These are phyloP conservation scores for Aphidoletes aphidimyza DNA, from an alignment of 2,888 invertebrate species.

Conservation along the genomic window DNA sequence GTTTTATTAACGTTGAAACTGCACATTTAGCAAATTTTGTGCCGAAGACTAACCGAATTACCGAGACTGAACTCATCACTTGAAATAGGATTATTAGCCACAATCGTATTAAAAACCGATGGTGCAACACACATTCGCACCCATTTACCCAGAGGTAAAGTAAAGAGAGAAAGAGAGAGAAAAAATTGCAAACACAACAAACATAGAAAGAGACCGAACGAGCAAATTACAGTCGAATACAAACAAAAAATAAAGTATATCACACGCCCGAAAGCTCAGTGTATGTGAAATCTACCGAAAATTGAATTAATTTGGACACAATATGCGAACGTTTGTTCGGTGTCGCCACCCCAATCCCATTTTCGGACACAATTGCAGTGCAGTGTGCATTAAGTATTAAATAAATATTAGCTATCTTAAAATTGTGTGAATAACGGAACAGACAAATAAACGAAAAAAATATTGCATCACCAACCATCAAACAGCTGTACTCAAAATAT, in stretches of 20 bases:
- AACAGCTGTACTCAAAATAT: no score
- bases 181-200: no score
- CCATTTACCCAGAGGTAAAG: neutral
- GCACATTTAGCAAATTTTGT: slow-evolving; percentile 50
- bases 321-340: neutral
- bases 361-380: neutral
- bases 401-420: slow-evolving; percentile 1
- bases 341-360: neutral
- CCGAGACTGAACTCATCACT: slow-evolving; percentile 44
- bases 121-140: slow-evolving; percentile 22
- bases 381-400: neutral
- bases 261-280: neutral
- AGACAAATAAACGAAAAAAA: neutral
- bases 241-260: no score
- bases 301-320: slow-evolving; percentile 34
- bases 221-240: no score
- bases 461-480: no score
- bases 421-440: neutral
- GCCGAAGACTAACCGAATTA: slow-evolving; percentile 45
- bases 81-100: slow-evolving; percentile 52
- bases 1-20: slow-evolving; percentile 46
- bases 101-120: slow-evolving; percentile 50
- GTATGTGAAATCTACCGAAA: slow-evolving; percentile 9
- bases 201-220: no score
- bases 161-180: neutral